Percentiles rank a stretch among this genome's conserved stretches.
These are phyloP conservation scores for Ceratotherium simum DNA, from an alignment of 2,113 vertebrate species.

Conservation along the genomic window DNA sequence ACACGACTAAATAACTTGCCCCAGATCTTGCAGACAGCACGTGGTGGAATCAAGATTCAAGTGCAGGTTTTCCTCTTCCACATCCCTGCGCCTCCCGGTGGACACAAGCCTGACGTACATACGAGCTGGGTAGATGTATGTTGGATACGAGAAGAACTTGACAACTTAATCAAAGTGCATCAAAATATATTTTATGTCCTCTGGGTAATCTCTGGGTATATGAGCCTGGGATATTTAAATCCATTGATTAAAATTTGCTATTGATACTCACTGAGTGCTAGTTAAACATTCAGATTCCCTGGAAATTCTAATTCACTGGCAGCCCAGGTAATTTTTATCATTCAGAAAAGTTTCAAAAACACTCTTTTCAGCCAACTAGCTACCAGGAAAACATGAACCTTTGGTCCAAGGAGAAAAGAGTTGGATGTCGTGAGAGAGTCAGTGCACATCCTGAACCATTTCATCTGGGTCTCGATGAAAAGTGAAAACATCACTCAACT, in stretches of 20 bases:
- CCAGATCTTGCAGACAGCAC: background rate
- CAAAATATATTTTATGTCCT: background rate
- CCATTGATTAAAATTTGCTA: background rate
- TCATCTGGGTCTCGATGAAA: background rate
- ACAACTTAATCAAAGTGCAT: background rate
- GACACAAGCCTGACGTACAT: background rate
- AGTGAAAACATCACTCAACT: background rate
- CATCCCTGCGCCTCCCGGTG: background rate
- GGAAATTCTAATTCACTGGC: background rate
- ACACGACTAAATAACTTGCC: background rate
- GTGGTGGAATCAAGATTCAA: background rate
- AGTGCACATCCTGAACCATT: background rate
- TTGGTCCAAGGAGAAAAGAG: background rate
- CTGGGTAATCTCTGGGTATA: background rate
- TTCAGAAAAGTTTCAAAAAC: slow-evolving; percentile 30
- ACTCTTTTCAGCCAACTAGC: background rate
- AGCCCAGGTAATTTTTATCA: slow-evolving; percentile 31
- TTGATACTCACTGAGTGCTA: background rate
- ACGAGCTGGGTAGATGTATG: background rate
- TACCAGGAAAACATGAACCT: background rate
- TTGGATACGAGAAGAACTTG: background rate
- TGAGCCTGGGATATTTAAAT: background rate
- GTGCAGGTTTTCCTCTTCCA: background rate
- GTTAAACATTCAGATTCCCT: background rate
- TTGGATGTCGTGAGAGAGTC: background rate